These are phyloP conservation scores for Coregonus suidteri DNA, from an alignment of 2,797 vertebrate species.

Conservation along the genomic window DNA sequence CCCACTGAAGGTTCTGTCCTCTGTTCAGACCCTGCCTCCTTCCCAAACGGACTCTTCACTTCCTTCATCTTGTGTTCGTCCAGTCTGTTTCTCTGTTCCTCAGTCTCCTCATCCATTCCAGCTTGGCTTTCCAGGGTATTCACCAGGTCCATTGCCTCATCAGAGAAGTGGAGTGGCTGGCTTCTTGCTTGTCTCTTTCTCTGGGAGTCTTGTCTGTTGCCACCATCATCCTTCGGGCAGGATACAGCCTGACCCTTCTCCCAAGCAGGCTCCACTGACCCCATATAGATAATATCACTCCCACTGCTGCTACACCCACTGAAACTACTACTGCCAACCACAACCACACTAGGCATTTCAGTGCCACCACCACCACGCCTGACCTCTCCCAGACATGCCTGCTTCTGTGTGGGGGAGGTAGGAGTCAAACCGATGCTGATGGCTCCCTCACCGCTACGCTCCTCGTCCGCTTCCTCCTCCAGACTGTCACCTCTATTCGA, in stretches of 20 bases:
- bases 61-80: not conserved
- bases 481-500: not conserved
- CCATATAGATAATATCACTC: conserved; percentile 14
- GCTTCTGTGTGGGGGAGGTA: not conserved
- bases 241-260: not conserved
- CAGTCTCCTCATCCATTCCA: not conserved
- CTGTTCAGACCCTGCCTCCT: not conserved
- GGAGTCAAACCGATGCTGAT: not conserved
- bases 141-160: not conserved
- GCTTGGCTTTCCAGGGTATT: not conserved
- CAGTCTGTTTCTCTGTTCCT: not conserved
- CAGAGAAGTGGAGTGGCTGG: not conserved
- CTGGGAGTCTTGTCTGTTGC: not conserved
- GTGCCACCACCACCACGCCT: not conserved
- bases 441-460: not conserved
- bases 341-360: not conserved
- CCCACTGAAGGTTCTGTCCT: not conserved
- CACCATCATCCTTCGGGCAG: no score
- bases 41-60: not conserved
- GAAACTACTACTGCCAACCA: not conserved
- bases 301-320: conserved; percentile 3
- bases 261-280: not conserved
- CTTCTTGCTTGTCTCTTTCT: not conserved
- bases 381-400: not conserved
- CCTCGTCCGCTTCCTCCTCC: not conserved